Evolutionary conservation across 2,888 invertebrate genomes (phyloP), one percentile per base, ranked within the genome.

Genomic region (Synanthedon vespiformis): DNA sequence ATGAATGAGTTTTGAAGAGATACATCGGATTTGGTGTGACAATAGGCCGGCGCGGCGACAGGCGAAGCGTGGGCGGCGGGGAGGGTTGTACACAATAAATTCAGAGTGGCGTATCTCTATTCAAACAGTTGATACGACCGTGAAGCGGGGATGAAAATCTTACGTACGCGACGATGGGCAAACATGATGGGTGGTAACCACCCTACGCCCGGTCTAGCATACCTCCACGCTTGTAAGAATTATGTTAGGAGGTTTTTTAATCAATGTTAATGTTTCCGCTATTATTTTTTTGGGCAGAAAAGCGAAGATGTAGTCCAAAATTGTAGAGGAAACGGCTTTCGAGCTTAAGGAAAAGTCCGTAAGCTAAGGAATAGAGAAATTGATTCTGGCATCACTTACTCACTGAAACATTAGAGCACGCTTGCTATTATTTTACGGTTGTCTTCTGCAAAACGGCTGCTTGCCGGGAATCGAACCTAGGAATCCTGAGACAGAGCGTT

Each of bases 71-170:
- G 68, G 60, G 55, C 58, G 54, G 58, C 48, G 57, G 53, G 58
- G 48, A 50, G 60, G 56, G 65, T 59, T 70, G 73, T 72, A 73
- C 74, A 83, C 84, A 84, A 82, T 85, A 84, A 83, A 83, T 78
- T 76, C 77, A 71, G 77, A 77, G 77, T 70, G 70, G 74, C 77
- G 79, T 82, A 80, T 81, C 74, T 84, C 81, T 84, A 87, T 86
- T 87, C 85, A 86, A 85, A 86, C 84, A 80, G 80, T 83, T 82
- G 83, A 83, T 80, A 68, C 72, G 74, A 76, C 75, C 76, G 78
- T 77, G 74, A 75, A 79, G 74, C 70, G 73, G 66, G 63, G 63
- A 72, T 34, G 34, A 71, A 70, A 71, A 76, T 82, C 83, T 83
- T 82, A 76, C 77, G 70, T 68, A 68, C 72, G 75, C 76, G 79